Evolutionary conservation across 2,888 invertebrate genomes (phyloP), one percentile per base, ranked within the genome.

Genomic region (Aleiodes alternator): DNA sequence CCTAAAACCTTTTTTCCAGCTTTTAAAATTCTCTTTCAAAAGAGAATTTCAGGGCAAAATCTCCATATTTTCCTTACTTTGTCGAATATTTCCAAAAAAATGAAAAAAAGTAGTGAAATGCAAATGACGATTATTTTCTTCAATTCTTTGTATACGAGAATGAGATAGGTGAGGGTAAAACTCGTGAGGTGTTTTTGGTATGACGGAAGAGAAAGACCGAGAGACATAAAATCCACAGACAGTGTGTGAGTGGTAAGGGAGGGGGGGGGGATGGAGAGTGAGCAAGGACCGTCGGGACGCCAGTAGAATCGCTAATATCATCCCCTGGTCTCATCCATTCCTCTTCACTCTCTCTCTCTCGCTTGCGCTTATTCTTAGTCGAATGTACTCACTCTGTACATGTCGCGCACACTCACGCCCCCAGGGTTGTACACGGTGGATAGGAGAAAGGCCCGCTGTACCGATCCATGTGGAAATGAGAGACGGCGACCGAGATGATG

Each of bases 151-250:
- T 61, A 43, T 61, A 61, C 61, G 64, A 64, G 43, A 59, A 59
- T 59, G 59, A 34, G 59, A 64, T 64, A 48, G 64, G 16, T 48
- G 38, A 31, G 14, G 72, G 73, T 75, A 76, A 78, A 69, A 68
- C 73, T 70, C 76, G 78, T 76, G 71, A 76, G 76, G 70, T 76
- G 75, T 55, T 69, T 75, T 70, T 68, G 79, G 79, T 76, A 81
- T 81, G 80, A 76, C 78, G 77, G 77, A 77, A 78, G 79, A 76
- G 75, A 64, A 48, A 6, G 31, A 34, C 72, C 73, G 50, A 53
- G 71, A 56, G 57, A 51, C 51, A 51, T 29, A 51, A 68, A 68
- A 68, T 68, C 8, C 43, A 68, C 68, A 68, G 68, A 51, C 31
- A 73, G 70, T 69, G 66, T 59, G 34, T 53, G 61, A 56, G 61